Conservation (phyloP, 2,797 vertebrate genomes). For the Tauraco hartlaubi region DNA sequence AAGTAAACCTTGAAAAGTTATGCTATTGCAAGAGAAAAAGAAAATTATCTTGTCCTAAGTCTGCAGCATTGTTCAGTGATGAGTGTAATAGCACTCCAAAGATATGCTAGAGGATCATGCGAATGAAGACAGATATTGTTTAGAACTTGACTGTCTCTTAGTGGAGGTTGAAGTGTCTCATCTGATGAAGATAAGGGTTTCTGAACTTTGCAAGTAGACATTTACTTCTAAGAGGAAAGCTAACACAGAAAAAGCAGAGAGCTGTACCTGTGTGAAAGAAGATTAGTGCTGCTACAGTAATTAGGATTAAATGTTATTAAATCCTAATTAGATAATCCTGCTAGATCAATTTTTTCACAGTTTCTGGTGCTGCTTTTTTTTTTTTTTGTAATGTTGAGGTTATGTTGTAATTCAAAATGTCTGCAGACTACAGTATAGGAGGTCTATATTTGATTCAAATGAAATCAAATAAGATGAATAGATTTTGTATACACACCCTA, state of each 20-base stretch:
- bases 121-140: background rate
- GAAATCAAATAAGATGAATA: background rate
- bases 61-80: slow-evolving; percentile 73
- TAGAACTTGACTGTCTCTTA: background rate
- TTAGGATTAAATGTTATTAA: background rate
- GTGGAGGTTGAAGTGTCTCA: background rate
- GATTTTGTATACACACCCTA: background rate
- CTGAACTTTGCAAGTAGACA: background rate
- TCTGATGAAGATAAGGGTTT: background rate
- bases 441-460: background rate
- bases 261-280: background rate
- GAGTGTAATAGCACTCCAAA: background rate
- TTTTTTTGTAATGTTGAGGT: background rate
- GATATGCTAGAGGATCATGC: background rate
- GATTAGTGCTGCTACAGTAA: background rate
- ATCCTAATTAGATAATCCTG: background rate
- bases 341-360: background rate
- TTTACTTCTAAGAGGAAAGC: background rate
- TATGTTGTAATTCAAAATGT: background rate
- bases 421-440: background rate
- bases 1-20: background rate
- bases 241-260: background rate
- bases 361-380: background rate
- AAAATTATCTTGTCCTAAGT: background rate
- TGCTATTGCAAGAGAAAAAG: background rate